These are phyloP conservation scores for Drosophila biarmipes DNA, from an alignment of 1,140 invertebrate species.

Conservation along the genomic window DNA sequence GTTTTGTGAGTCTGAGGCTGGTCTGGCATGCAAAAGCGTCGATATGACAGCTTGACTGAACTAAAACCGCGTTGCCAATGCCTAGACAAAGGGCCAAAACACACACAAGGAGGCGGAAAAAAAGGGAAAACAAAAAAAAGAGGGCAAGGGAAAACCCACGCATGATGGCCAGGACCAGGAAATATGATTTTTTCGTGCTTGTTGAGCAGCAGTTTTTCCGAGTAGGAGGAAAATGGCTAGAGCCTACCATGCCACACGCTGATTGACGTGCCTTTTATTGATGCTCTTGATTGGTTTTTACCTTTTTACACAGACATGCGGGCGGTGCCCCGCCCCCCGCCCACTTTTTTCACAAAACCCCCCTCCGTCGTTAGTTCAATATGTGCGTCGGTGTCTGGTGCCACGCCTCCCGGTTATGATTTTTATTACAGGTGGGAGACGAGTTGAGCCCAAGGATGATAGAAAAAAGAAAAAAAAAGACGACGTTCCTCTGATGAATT, in stretches of 20 bases:
- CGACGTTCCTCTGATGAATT: conserved; percentile 60
- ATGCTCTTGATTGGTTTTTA: conserved; percentile 84
- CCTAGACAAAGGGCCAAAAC: conserved; percentile 53
- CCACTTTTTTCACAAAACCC: background rate
- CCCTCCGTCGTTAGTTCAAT: conserved; percentile 74
- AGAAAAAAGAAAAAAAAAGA: conserved; percentile 7
- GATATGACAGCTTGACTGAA: conserved; percentile 83
- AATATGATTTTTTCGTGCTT: conserved; percentile 78
- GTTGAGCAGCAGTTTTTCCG: conserved; percentile 25
- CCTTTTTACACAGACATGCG: conserved; percentile 68
- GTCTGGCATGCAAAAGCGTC: conserved; percentile 74
- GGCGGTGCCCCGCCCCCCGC: conserved; percentile 8
- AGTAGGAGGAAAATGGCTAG: conserved; percentile 13
- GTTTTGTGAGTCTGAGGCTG: conserved; percentile 6
- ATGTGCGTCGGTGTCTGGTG: conserved; percentile 66
- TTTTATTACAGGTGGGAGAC: conserved; percentile 76
- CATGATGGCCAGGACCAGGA: conserved; percentile 58
- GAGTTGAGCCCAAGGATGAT: conserved; percentile 27
- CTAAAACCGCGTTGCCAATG: conserved; percentile 69
- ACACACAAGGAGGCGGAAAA: conserved; percentile 10
- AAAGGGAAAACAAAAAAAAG: background rate
- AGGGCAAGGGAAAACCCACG: conserved; percentile 42
- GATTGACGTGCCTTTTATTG: conserved; percentile 83
- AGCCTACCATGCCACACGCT: conserved; percentile 65
- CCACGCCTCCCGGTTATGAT: conserved; percentile 68